These are phyloP conservation scores for Tinea trinotella DNA, from an alignment of 2,888 invertebrate genomes.

Conservation along the genomic window DNA sequence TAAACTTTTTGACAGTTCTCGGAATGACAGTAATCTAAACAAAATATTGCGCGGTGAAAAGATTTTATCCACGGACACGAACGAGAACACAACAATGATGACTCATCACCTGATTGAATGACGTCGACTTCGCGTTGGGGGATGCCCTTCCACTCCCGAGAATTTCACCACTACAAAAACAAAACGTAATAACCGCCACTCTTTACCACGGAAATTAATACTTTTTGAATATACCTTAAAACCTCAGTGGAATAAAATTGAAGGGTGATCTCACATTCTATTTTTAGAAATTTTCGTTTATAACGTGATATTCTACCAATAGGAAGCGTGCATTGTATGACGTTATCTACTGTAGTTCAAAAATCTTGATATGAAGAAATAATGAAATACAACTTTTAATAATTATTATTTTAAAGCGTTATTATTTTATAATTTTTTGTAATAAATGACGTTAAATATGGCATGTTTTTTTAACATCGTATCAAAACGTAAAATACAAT, in stretches of 20 bases:
- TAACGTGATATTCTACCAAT: slow-evolving; percentile 63
- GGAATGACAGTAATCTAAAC: slow-evolving; percentile 14
- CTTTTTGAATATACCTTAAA: slow-evolving; percentile 37
- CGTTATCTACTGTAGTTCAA: slow-evolving; percentile 27
- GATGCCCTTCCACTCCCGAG: slow-evolving; percentile 62
- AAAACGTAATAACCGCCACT: slow-evolving; percentile 48
- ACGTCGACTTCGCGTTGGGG: slow-evolving; percentile 58
- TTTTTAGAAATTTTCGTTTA: slow-evolving; percentile 34
- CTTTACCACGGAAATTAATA: slow-evolving; percentile 29
- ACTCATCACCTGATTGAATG: slow-evolving; percentile 56
- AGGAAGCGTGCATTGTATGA: slow-evolving; percentile 30
- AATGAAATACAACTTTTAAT: too few species aligned
- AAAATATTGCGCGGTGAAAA: slow-evolving; percentile 22
- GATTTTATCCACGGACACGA: slow-evolving; percentile 27
- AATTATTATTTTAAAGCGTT: too few species aligned
- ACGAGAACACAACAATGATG: slow-evolving; percentile 61
- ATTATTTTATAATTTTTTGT: too few species aligned
- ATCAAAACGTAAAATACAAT: slow-evolving; percentile 23
- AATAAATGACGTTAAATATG: too few species aligned
- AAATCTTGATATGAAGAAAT: too few species aligned
- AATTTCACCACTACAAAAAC: slow-evolving; percentile 35
- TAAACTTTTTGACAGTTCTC: slow-evolving; percentile 18
- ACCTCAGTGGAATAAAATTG: slow-evolving; percentile 38
- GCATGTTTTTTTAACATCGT: too few species aligned
- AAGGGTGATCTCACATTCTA: slow-evolving; percentile 60